Percentiles rank a stretch among this genome's conserved stretches.
Conservation (phyloP, 2,888 invertebrate genomes). For the Microplitis manilae region DNA sequence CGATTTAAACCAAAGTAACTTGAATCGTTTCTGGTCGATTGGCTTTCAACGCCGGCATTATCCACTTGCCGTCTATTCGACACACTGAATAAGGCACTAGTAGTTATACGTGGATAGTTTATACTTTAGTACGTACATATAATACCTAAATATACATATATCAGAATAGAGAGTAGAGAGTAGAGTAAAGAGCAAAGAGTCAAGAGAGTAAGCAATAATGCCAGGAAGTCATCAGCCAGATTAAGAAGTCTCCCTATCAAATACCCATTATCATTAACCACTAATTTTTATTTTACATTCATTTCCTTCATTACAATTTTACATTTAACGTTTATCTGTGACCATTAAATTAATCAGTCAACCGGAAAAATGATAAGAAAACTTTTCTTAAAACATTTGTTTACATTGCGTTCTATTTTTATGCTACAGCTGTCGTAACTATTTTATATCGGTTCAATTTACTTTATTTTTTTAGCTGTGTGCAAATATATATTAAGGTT, state of each 20-base stretch:
- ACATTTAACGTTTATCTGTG: no score
- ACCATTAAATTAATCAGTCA: no score
- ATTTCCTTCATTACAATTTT: no score
- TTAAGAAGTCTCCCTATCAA: neutral
- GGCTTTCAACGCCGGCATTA: conserved; percentile 59
- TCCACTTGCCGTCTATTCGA: conserved; percentile 49
- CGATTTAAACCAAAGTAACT: conserved; percentile 34
- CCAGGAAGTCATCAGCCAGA: neutral
- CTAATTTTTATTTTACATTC: neutral
- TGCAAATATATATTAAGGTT: no score
- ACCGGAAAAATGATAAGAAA: no score
- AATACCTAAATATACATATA: neutral
- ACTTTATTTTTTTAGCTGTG: no score
- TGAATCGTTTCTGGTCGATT: conserved; percentile 61
- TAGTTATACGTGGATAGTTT: neutral
- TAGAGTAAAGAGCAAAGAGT: neutral
- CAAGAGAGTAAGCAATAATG: neutral
- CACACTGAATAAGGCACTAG: neutral
- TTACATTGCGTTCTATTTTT: no score
- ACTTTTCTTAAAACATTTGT: no score
- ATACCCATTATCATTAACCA: neutral
- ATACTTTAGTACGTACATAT: neutral
- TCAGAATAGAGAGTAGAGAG: neutral
- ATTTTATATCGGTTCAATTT: no score
- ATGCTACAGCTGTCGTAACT: no score